Evolutionary conservation across 2,888 invertebrate genomes (phyloP), one percentile per base, ranked within the genome.

Genomic region (Keiferia lycopersicella): DNA sequence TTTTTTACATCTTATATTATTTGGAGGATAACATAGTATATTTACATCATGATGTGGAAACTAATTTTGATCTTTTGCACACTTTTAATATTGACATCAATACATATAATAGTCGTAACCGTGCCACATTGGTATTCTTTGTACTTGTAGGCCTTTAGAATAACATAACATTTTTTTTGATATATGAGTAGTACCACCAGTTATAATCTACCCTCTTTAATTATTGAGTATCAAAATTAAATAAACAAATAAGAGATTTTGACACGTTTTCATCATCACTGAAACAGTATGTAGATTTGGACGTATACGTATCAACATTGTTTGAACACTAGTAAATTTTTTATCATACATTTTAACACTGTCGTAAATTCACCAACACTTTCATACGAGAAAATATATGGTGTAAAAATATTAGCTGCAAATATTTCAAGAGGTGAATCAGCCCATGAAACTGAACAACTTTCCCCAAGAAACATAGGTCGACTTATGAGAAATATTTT

Each of bases 61-160:
- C 26, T n/a, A 45, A 14, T n/a, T 45, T 45, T 16, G n/a, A n/a
- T 45, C 45, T 4, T 20, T 50, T 50, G 20, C 2, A 7, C 11
- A 26, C 3, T 26, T 26, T 26, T 26, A 26, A 26, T 26, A 26
- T 26, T 26, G 6, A 26, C 2, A 1, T 11, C 11, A 45, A 16
- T 2, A 48, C 8, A 2, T 18, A 20, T 12, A 50, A 3, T 12
- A 18, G 18, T 50, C 50, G 11, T n/a, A 50, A 20, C 50, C n/a
- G n/a, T n/a, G n/a, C n/a, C n/a, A n/a, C n/a, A 6, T 20, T 34
- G 38, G 16, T 11, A 60, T 22, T 41, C 41, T 78, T 78, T 77
- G 77, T 80, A 79, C 77, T 77, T 63, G 69, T 72, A 73, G 71
- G 71, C 59, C 72, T 73, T 69, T 58, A 41, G 2, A 2, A n/a